Percentiles rank a stretch among this genome's conserved stretches.
These are phyloP conservation scores for Atherix ibis DNA, from an alignment of 2,888 invertebrate genomes.

Conservation along the genomic window DNA sequence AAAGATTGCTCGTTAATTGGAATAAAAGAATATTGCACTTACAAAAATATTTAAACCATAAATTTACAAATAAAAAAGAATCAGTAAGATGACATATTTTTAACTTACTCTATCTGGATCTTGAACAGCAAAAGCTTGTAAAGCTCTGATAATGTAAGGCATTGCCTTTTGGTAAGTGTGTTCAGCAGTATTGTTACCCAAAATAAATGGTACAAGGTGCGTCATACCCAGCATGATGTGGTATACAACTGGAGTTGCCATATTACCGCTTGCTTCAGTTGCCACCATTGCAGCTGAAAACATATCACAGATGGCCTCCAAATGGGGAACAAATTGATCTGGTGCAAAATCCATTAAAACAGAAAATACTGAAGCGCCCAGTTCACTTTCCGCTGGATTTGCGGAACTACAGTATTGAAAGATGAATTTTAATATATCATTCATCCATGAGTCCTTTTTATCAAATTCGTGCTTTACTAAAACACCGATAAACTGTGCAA, in stretches of 20 bases:
- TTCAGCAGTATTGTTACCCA: slow-evolving; percentile 38
- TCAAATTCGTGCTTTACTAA: slow-evolving; percentile 57
- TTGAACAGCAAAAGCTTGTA: slow-evolving; percentile 38
- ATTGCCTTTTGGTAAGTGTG: slow-evolving; percentile 42
- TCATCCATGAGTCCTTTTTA: slow-evolving; percentile 28
- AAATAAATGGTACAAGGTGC: slow-evolving; percentile 46
- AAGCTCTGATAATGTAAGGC: slow-evolving; percentile 45
- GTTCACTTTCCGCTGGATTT: slow-evolving; percentile 27
- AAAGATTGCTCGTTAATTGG: no score
- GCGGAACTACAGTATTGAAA: slow-evolving; percentile 23
- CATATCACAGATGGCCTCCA: slow-evolving; percentile 39
- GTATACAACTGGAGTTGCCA: slow-evolving; percentile 27
- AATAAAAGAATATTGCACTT: no score
- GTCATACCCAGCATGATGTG: slow-evolving; percentile 41
- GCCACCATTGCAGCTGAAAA: slow-evolving; percentile 27
- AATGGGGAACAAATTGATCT: slow-evolving; percentile 50
- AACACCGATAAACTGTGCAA: slow-evolving; percentile 55
- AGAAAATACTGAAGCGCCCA: slow-evolving; percentile 39
- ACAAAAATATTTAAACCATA: no score
- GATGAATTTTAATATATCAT: slow-evolving; percentile 26
- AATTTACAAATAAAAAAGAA: no score
- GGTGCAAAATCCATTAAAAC: slow-evolving; percentile 53
- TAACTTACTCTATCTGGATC: slow-evolving; percentile 36
- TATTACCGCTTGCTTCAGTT: slow-evolving; percentile 24
- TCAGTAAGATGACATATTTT: no score